Evolutionary conservation across 2,113 vertebrate species (phyloP), one percentile per base, ranked within the genome.

Genomic region (Psophia crepitans): DNA sequence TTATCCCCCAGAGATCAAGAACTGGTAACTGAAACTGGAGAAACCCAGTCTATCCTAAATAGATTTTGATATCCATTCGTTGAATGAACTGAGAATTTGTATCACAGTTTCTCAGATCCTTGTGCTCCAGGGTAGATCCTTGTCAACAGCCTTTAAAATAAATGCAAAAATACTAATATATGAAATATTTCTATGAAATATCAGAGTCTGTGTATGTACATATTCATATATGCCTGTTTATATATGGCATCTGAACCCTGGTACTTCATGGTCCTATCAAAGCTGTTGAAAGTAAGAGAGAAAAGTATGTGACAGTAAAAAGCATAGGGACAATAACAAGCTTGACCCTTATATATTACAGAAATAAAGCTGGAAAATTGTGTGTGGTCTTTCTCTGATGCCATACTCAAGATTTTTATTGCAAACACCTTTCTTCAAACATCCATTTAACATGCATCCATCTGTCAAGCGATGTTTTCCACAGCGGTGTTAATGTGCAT

Each of bases 361-460:
- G 87, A 70, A 82, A 91, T 89, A 84, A 94, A 87, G 89, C 48
- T 91, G 68, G 90, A 81, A 91, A 74, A 54, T 79, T 57, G 94
- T 68, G 96, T 95, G 96, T 96, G 96, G 97, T 97, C 96, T n/a
- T 95, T 56, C 79, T 95, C 78, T 93, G 96, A 93, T 93, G 94
- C 93, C 87, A 75, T 80, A 58, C 75, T 95, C 93, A 39, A 78
- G 92, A 46, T 91, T 96, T 97, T 97, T 96, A 97, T 96, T 96
- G 90, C 96, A 96, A 97, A 96, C 95, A 96, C 93, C 95, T 97
- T 97, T 93, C 95, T 94, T 57, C 89, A 93, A 96, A 95, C 65
- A 95, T 97, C 95, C 78, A 96, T 94, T 97, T 97, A 95, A 91
- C 83, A 96, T 94, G 43, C 75, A 89, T 58, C 74, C 79, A 96